Evolutionary conservation across 2,888 invertebrate species (phyloP).

Genomic region (Halocaridina rubra): DNA sequence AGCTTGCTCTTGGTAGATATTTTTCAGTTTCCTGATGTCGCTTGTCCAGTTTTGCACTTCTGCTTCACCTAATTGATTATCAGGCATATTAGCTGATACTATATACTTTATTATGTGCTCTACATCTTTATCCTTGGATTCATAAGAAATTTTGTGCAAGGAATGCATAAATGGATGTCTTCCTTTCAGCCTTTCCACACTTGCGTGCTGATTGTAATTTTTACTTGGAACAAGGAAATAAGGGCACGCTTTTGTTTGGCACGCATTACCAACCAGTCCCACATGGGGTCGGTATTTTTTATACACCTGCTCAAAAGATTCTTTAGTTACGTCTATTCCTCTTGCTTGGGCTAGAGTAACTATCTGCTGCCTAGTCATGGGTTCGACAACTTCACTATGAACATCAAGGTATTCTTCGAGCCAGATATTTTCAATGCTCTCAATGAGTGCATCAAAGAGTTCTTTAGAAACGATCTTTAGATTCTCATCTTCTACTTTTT

Average conservation of each 20-base stretch:
- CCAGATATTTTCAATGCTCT: neutral
- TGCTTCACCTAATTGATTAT: no score
- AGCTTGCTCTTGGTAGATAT: neutral
- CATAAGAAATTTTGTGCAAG: neutral
- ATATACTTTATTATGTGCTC: neutral
- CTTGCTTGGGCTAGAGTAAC: neutral
- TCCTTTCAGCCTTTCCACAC: neutral
- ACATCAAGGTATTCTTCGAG: neutral
- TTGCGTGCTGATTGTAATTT: constrained; percentile 22
- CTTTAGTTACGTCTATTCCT: constrained; percentile 12
- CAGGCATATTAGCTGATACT: no score
- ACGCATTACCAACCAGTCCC: constrained; percentile 19
- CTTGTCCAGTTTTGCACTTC: neutral
- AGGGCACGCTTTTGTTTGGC: constrained; percentile 19
- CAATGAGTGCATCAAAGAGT: neutral
- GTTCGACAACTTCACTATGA: constrained; percentile 20
- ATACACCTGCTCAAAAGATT: constrained; percentile 23
- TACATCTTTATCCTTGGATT: neutral
- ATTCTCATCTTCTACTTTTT: neutral
- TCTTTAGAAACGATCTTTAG: neutral
- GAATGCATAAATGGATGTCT: neutral
- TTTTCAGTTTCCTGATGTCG: neutral
- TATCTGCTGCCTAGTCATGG: constrained; percentile 22
- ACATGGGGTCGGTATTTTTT: neutral
- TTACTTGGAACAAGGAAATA: constrained; percentile 12